A percentile compares a stretch with the other conserved stretches of the same genome.
phyloP scores from a whole-genome alignment of 2,888 invertebrate species.

The Leucoma salicis region DNA sequence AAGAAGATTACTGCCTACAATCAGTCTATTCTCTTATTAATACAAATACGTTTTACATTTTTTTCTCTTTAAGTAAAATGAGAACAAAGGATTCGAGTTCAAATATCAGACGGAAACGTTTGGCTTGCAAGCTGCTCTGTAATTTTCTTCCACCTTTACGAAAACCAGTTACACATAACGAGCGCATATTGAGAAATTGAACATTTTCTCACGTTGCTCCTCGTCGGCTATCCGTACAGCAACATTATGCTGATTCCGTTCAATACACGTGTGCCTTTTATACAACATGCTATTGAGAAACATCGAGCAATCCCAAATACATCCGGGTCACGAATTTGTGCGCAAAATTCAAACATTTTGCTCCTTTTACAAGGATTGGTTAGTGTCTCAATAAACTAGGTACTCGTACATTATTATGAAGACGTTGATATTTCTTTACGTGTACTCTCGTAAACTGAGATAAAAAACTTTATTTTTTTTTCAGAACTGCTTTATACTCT shows the following conservation, averaged over 20 bases:
- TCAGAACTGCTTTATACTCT: too few species aligned
- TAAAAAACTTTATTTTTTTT: too few species aligned
- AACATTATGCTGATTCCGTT: conserved; percentile 63
- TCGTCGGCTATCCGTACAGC: conserved; percentile 51
- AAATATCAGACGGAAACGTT: too few species aligned
- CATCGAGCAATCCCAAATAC: neutral
- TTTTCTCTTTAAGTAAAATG: too few species aligned
- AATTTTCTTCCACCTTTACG: conserved; percentile 9
- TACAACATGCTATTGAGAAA: conserved; percentile 24
- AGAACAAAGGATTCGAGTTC: too few species aligned
- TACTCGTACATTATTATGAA: conserved; percentile 4
- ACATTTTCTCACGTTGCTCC: conserved; percentile 55
- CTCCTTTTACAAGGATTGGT: conserved; percentile 6
- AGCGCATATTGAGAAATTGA: conserved; percentile 54
- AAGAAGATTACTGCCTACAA: too few species aligned
- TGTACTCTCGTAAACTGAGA: neutral
- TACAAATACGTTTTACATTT: too few species aligned
- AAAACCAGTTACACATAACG: conserved; percentile 35
- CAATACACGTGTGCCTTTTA: conserved; percentile 35
- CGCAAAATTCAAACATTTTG: neutral
- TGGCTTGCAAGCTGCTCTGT: neutral
- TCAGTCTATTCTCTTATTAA: too few species aligned
- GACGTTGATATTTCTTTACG: neutral
- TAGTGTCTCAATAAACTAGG: neutral
- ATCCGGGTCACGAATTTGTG: neutral